phyloP scores from a whole-genome alignment of 92 coral and sea anemone species.

The Palythoa grandis region DNA sequence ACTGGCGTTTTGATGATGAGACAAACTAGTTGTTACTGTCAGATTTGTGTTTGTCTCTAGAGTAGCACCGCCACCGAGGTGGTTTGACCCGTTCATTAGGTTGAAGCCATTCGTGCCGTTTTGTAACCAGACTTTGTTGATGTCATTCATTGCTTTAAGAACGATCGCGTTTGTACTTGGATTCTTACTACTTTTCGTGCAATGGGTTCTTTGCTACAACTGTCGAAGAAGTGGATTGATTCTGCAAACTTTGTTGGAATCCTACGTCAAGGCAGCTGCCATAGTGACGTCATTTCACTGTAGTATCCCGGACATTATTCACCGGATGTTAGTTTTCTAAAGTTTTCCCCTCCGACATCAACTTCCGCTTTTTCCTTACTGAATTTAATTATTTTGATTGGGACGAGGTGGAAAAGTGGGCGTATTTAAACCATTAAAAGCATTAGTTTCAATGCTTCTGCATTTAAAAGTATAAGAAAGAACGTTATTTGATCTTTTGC shows the following conservation, averaged over 20 bases:
- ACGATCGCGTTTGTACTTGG: not conserved
- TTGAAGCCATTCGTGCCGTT: not conserved
- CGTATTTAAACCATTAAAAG: not conserved
- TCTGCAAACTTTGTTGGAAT: not conserved
- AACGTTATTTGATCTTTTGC: not conserved
- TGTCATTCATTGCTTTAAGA: constrained; percentile 3
- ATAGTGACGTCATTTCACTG: not conserved
- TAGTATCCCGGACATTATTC: not conserved
- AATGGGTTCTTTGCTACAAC: not conserved
- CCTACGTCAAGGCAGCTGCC: not conserved
- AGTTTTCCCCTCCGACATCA: not conserved
- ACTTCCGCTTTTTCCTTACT: not conserved
- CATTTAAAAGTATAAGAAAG: not conserved
- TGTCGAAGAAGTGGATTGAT: not conserved
- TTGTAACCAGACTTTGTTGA: not conserved
- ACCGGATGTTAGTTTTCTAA: not conserved
- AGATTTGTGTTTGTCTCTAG: not conserved
- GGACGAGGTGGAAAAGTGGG: not conserved
- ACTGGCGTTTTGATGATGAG: not conserved
- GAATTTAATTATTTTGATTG: not conserved
- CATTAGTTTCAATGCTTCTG: not conserved
- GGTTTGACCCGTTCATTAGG: not conserved
- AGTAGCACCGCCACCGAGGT: not conserved
- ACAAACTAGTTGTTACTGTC: not conserved
- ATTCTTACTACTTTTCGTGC: not conserved